phyloP scores from a whole-genome alignment of 2,113 vertebrate species.

The Ammodytes marinus region DNA sequence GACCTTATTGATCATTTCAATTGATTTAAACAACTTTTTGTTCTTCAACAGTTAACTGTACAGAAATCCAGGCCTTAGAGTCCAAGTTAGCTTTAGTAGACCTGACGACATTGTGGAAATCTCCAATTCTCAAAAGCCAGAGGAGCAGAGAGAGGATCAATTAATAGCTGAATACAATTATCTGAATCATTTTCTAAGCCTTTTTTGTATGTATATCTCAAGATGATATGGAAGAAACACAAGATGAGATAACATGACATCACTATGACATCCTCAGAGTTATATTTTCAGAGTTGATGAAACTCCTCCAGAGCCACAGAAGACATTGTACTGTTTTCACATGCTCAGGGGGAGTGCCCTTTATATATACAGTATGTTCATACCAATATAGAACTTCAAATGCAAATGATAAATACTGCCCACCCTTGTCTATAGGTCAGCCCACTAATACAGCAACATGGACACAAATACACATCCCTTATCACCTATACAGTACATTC shows the following conservation, averaged over 20 bases:
- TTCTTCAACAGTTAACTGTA: not conserved
- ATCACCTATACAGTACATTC: not conserved
- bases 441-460: slow-evolving; percentile 7
- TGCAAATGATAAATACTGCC: slow-evolving; percentile 9
- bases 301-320: not conserved
- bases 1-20: no score
- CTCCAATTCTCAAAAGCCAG: not conserved
- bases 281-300: not conserved
- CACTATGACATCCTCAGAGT: not conserved
- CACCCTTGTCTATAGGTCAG: slow-evolving; percentile 39
- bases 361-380: not conserved
- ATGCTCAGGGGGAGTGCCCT: not conserved
- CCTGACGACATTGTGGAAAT: not conserved
- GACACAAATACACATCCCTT: not conserved
- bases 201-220: not conserved
- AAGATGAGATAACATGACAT: not conserved
- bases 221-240: not conserved
- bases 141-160: not conserved
- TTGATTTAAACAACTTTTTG: not conserved
- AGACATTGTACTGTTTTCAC: not conserved
- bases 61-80: not conserved
- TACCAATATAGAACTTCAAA: slow-evolving; percentile 6
- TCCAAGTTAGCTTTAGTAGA: not conserved
- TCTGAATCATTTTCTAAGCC: no score
- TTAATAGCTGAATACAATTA: not conserved